phyloP scores from a whole-genome alignment of 2,113 vertebrate genomes.

The Condylura cristata region DNA sequence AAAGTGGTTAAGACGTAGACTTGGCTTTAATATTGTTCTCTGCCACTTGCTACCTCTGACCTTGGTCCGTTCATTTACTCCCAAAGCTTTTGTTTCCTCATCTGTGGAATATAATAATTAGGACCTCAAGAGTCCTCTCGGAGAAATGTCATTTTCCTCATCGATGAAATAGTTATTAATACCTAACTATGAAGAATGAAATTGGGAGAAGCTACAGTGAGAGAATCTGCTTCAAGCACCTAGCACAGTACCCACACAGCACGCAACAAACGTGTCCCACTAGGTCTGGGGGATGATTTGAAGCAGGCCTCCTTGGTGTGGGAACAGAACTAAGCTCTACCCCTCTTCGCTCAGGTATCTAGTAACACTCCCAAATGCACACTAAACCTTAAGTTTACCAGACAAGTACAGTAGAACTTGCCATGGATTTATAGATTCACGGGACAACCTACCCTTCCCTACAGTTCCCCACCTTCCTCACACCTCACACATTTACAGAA shows the following conservation, averaged over 20 bases:
- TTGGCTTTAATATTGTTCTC: background rate
- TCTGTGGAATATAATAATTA: background rate
- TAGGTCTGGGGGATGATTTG: fast-evolving
- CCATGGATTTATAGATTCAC: background rate
- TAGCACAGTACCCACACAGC: background rate
- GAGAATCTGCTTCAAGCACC: background rate
- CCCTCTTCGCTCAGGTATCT: background rate
- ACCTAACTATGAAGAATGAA: slow-evolving; percentile 35
- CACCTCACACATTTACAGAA: background rate
- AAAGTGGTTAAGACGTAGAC: background rate
- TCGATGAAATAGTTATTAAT: slow-evolving; percentile 53
- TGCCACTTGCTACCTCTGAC: background rate
- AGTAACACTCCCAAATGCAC: background rate
- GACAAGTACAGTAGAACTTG: background rate
- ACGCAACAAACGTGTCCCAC: background rate
- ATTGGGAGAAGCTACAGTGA: background rate
- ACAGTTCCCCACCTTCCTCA: background rate
- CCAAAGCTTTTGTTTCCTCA: background rate
- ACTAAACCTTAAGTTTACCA: background rate
- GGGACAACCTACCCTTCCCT: background rate
- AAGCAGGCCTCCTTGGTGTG: fast-evolving
- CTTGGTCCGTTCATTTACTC: background rate
- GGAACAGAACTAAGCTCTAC: background rate
- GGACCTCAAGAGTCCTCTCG: background rate
- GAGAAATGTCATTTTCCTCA: slow-evolving; percentile 56